Conservation (phyloP, 2,888 invertebrate genomes). For the Rutpela maculata region DNA sequence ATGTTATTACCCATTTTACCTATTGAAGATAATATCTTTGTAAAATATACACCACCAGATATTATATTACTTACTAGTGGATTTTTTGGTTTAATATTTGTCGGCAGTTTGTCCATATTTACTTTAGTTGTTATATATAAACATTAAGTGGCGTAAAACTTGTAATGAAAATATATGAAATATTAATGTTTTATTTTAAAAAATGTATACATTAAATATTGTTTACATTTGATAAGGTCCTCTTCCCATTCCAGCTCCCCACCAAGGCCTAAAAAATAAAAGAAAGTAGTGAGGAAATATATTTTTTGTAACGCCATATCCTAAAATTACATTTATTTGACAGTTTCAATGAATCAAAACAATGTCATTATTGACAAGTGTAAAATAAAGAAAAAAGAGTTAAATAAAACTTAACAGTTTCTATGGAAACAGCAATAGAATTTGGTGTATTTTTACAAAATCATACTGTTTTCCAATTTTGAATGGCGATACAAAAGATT, state of each 20-base stretch:
- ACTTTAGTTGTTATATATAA: conserved; percentile 65
- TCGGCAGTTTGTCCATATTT: conserved; percentile 66
- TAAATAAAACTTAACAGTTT: no score
- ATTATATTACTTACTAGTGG: conserved; percentile 65
- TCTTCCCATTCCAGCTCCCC: conserved; percentile 69
- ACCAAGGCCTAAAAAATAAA: conserved; percentile 68
- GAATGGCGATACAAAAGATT: no score
- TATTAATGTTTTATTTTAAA: conserved; percentile 32
- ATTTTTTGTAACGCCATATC: no score
- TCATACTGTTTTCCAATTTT: no score
- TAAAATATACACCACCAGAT: conserved; percentile 59
- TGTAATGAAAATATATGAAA: conserved; percentile 32
- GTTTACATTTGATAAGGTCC: conserved; percentile 64
- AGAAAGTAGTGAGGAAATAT: neutral
- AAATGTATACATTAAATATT: conserved; percentile 32
- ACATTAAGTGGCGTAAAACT: conserved; percentile 48
- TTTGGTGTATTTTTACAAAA: no score
- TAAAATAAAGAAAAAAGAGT: no score
- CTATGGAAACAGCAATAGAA: no score
- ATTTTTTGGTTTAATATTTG: conserved; percentile 66
- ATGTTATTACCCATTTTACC: conserved; percentile 69
- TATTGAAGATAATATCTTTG: conserved; percentile 63
- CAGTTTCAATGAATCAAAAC: no score
- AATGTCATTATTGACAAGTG: no score
- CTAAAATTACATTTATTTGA: no score